Evolutionary conservation across 53 echinoderm and acorn worm genomes (phyloP).

Genomic region (Temnopleurus reevesii): DNA sequence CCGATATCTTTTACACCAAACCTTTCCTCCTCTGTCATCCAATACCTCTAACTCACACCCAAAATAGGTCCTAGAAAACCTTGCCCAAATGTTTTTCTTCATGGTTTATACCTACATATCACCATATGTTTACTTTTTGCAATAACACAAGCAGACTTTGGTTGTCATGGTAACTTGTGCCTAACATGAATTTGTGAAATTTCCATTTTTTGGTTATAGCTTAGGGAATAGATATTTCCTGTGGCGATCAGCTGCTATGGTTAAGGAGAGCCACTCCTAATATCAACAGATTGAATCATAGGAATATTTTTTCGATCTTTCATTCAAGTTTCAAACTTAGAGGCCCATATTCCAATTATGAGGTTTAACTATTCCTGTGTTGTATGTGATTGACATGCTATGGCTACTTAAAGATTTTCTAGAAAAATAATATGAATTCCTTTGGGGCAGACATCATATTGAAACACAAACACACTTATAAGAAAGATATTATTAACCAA

Average conservation of each 20-base stretch:
- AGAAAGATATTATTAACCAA: too few species aligned
- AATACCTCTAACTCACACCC: not conserved
- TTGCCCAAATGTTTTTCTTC: not conserved
- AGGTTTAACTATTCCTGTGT: too few species aligned
- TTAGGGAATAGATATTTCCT: constrained; percentile 26
- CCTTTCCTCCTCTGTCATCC: constrained; percentile 41
- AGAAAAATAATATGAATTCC: too few species aligned
- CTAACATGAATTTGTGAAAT: not conserved
- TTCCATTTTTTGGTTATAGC: not conserved
- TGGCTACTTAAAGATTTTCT: too few species aligned
- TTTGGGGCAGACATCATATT: too few species aligned
- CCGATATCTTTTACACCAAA: constrained; percentile 45
- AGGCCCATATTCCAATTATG: too few species aligned
- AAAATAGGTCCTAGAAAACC: not conserved
- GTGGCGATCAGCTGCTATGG: not conserved
- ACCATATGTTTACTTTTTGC: not conserved
- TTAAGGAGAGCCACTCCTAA: constrained; percentile 28
- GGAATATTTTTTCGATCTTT: not conserved
- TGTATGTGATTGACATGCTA: too few species aligned
- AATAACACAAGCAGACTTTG: not conserved
- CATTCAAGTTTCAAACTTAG: too few species aligned
- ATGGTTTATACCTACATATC: constrained; percentile 1
- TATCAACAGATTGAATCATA: constrained; percentile 16
- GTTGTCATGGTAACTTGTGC: constrained; percentile 14
- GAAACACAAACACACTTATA: too few species aligned